Conservation (phyloP, 2,888 invertebrate species). For the Pocota personata region DNA sequence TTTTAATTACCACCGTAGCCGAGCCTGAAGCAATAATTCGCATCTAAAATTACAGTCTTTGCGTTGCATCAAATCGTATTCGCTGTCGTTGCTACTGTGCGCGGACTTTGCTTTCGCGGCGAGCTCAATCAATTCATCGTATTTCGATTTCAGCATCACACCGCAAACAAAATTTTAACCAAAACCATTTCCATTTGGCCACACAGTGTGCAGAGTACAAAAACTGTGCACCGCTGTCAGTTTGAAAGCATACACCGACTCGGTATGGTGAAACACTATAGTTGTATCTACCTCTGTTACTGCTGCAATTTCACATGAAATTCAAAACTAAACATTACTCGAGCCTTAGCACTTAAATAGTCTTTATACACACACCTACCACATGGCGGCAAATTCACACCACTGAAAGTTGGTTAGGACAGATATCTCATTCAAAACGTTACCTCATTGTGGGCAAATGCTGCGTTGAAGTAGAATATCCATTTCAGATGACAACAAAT, state of each 20-base stretch:
- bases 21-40: conserved; percentile 56
- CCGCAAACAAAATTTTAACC: conserved; percentile 42
- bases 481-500: conserved; percentile 45
- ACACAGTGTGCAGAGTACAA: not conserved
- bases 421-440: conserved; percentile 45
- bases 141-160: conserved; percentile 67
- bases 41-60: conserved; percentile 53
- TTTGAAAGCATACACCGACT: conserved; percentile 48
- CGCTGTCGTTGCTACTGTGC: not conserved
- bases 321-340: conserved; percentile 59
- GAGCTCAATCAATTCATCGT: conserved; percentile 60
- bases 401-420: conserved; percentile 7
- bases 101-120: conserved; percentile 16
- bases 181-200: conserved; percentile 41
- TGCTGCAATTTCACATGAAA: conserved; percentile 70
- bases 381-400: conserved; percentile 33
- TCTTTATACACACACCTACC: conserved; percentile 13
- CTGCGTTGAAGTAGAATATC: conserved; percentile 32
- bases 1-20: conserved; percentile 61
- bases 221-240: conserved; percentile 2
- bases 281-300: not conserved
- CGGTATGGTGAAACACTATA: conserved; percentile 42
- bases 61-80: conserved; percentile 57
- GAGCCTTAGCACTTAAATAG: conserved; percentile 28
- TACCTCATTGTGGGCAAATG: conserved; percentile 55